Evolutionary conservation across 92 coral and sea anemone genomes (phyloP), one percentile per base, ranked within the genome.

Genomic region (Epizoanthus rinbou): DNA sequence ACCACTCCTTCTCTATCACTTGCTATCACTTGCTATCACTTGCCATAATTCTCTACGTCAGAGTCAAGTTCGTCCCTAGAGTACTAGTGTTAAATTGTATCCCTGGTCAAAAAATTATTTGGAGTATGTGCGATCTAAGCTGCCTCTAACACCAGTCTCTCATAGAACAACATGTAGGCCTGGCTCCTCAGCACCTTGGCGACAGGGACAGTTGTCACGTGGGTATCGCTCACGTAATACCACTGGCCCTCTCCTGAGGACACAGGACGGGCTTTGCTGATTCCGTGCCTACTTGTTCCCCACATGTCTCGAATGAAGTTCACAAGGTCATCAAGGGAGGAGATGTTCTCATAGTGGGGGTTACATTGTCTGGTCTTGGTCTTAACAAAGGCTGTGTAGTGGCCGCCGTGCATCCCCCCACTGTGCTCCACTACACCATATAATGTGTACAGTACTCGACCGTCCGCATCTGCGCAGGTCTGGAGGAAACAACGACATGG

Each of bases 321-420:
- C 1, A 86, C 71, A 23, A 96, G 74, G 58, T 94, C 93, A 31
- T 72, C 85, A 74, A 93, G 81, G 73, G 19, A 80, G 57, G 93
- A 76, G 54, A 92, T 76, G 47, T 86, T 88, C 43, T 84, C 85
- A 57, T 69, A 81, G 35, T 80, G 82, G 53, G 86, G 83, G 69
- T 87, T 67, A 56, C 87, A 41, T 13, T 90, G 86, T 21, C 66
- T 76, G 75, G 81, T 78, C 31, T 87, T 89, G 66, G 87, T 87
- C 66, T 91, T 92, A 79, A 94, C 92, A 82, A 81, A 96, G 9
- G 99, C 99, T 3, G 99, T 96, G 87, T 96, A 96, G 69, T 96
- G 99, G 4, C 99, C 99, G 71, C 99, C 94, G 91, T 94, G 93
- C 88, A 96, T 74, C 15, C 92, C 92, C 6, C 99, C 99, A 21